phyloP scores from a whole-genome alignment of 1,140 invertebrate genomes.

The Nasonia giraulti region DNA sequence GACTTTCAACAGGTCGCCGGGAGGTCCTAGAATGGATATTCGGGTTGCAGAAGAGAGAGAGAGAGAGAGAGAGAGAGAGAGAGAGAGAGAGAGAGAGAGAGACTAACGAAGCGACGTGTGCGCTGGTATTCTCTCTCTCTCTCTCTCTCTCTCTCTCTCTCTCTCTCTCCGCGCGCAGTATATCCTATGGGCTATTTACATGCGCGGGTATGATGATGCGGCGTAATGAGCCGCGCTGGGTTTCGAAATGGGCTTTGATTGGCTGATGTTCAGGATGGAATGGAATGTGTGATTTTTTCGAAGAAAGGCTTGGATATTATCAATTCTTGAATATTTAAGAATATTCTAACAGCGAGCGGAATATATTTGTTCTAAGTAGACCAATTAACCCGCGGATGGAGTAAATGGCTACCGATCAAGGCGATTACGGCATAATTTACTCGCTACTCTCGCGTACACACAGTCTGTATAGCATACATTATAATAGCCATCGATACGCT shows the following conservation, averaged over 20 bases:
- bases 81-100: not conserved
- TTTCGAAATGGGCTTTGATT: not conserved
- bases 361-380: not conserved
- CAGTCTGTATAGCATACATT: not conserved
- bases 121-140: not conserved
- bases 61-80: not conserved
- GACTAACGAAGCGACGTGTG: not conserved
- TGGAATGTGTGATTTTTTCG: not conserved
- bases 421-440: not conserved
- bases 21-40: slow-evolving; percentile 1
- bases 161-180: too few species aligned
- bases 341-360: too few species aligned
- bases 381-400: not conserved
- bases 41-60: not conserved
- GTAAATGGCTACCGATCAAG: not conserved
- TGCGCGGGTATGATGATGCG: not conserved
- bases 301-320: too few species aligned
- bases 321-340: too few species aligned
- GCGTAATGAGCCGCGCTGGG: not conserved
- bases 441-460: not conserved
- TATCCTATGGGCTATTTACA: not conserved
- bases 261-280: not conserved
- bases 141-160: not conserved
- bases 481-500: not conserved
- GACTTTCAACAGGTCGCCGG: not conserved